A percentile compares a stretch with the other conserved stretches of the same genome.
These are phyloP conservation scores for Scaptomyza polygonia DNA, from an alignment of 2,888 invertebrate species.

Conservation along the genomic window DNA sequence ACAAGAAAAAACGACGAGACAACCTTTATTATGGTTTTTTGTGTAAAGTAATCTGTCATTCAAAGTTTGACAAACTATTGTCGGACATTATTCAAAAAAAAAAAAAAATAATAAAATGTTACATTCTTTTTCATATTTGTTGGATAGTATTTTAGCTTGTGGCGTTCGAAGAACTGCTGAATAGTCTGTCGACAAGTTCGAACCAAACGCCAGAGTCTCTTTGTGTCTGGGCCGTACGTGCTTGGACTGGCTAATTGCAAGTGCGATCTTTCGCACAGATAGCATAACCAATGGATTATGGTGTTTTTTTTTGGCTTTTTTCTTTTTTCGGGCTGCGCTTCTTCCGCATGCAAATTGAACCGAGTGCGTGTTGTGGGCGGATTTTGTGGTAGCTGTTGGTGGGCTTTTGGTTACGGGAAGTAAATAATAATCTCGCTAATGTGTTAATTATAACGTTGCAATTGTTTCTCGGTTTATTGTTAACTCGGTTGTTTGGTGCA, in stretches of 20 bases:
- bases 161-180: slow-evolving; percentile 12
- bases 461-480: slow-evolving; percentile 27
- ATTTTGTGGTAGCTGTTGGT: not conserved
- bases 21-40: not conserved
- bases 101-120: too few species aligned
- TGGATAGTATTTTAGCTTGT: not conserved
- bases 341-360: slow-evolving; percentile 42
- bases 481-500: not conserved
- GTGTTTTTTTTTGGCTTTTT: slow-evolving; percentile 19
- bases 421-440: slow-evolving; percentile 34
- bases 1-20: not conserved
- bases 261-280: slow-evolving; percentile 49
- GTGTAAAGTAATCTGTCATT: not conserved
- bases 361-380: slow-evolving; percentile 8
- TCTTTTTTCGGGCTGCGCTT: slow-evolving; percentile 11
- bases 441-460: slow-evolving; percentile 40
- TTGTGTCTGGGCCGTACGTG: slow-evolving; percentile 36
- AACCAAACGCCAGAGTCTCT: slow-evolving; percentile 8
- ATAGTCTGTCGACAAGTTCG: slow-evolving; percentile 10
- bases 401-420: slow-evolving; percentile 3
- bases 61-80: not conserved
- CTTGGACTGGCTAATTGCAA: slow-evolving; percentile 35
- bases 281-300: slow-evolving; percentile 10
- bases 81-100: too few species aligned
- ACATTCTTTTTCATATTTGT: not conserved